Conservation (phyloP, 2,888 invertebrate genomes). For the Kryphioiulus occultus region DNA sequence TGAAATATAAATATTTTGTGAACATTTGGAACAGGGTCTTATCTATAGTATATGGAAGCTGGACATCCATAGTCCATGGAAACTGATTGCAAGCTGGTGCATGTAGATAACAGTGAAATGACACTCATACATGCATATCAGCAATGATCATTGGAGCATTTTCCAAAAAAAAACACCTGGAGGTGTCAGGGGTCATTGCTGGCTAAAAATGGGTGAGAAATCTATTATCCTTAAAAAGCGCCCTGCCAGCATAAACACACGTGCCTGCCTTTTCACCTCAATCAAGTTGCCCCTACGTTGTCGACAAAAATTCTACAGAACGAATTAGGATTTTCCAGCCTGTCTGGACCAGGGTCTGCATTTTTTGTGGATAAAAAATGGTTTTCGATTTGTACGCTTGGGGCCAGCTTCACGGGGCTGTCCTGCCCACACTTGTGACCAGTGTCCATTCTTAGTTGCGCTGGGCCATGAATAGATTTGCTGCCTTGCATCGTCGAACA, state of each 20-base stretch:
- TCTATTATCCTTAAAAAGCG: neutral
- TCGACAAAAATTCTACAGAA: neutral
- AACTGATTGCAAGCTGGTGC: no score
- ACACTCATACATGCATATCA: neutral
- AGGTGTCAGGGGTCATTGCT: neutral
- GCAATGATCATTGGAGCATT: neutral
- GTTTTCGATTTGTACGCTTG: neutral
- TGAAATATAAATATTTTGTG: no score
- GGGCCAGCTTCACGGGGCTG: neutral
- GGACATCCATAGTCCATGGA: no score
- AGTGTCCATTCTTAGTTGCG: neutral
- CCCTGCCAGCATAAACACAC: slow-evolving; percentile 1
- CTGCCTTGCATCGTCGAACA: slow-evolving; percentile 10
- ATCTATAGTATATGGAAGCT: no score
- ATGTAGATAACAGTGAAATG: neutral
- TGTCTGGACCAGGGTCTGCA: neutral
- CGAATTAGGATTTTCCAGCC: neutral
- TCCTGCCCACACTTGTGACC: neutral
- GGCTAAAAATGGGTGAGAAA: neutral
- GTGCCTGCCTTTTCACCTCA: slow-evolving; percentile 9
- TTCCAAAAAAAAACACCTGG: neutral
- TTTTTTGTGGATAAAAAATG: neutral
- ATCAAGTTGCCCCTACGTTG: neutral
- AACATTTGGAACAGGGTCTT: no score
- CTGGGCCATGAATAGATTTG: slow-evolving; percentile 43